Conservation (phyloP, 2,888 invertebrate genomes). For the Abscondita cerata region DNA sequence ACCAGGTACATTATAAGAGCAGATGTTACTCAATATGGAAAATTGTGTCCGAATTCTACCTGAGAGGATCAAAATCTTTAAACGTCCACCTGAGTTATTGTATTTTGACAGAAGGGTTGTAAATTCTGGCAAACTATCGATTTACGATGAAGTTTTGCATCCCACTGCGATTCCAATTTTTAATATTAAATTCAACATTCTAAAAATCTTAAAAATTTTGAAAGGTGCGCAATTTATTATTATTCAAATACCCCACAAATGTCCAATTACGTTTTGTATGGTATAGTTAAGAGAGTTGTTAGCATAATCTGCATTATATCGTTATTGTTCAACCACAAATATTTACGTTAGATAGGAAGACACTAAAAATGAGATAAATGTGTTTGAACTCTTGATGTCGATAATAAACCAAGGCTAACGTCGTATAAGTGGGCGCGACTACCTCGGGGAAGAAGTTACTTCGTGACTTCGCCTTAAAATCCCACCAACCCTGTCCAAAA, state of each 20-base stretch:
- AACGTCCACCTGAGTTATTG: conserved; percentile 24
- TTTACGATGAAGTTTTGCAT: conserved; percentile 13
- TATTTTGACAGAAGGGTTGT: conserved; percentile 36
- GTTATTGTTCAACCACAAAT: background rate
- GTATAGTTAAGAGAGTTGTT: background rate
- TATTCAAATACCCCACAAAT: background rate
- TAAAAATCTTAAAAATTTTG: background rate
- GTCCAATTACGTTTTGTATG: background rate
- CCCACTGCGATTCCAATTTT: conserved; percentile 13
- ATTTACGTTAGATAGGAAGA: conserved; percentile 2
- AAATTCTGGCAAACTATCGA: conserved; percentile 27
- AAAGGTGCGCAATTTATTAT: background rate
- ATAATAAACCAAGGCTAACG: conserved; percentile 10
- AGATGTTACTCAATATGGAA: conserved; percentile 8
- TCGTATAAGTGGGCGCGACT: conserved; percentile 20
- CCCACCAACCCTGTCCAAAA: conserved; percentile 7
- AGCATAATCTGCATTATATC: background rate
- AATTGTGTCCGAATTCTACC: conserved; percentile 12
- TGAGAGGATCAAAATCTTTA: conserved; percentile 19
- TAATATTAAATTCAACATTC: conserved; percentile 4
- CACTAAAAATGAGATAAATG: background rate
- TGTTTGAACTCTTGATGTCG: conserved; percentile 18
- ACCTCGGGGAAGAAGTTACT: conserved; percentile 17
- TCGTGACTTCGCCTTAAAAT: conserved; percentile 19
- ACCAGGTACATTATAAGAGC: background rate